Conservation (phyloP, 2,888 invertebrate species). For the Celastrina argiolus region DNA sequence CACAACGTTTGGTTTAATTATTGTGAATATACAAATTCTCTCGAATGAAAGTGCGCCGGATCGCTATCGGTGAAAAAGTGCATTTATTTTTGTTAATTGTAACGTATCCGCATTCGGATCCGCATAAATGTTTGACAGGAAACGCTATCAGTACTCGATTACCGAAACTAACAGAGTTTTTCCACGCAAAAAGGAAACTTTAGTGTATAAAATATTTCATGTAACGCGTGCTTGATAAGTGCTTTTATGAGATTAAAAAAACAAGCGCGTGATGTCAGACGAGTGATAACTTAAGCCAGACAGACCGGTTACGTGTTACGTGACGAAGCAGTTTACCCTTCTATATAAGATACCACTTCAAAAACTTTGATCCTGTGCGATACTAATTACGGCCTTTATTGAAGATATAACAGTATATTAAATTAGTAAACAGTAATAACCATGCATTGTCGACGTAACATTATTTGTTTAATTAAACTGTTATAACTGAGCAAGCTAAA, state of each 20-base stretch:
- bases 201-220: background rate
- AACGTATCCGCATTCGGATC: slow-evolving; percentile 12
- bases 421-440: background rate
- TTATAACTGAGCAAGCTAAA: slow-evolving; percentile 17
- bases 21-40: slow-evolving; percentile 15
- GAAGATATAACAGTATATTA: background rate
- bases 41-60: background rate
- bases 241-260: too few species aligned
- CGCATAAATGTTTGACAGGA: slow-evolving; percentile 19
- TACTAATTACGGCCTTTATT: too few species aligned
- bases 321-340: too few species aligned
- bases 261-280: too few species aligned
- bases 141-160: slow-evolving; percentile 15
- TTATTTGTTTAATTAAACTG: slow-evolving; percentile 15
- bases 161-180: slow-evolving; percentile 15
- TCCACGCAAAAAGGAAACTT: slow-evolving; percentile 7
- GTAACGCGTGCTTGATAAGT: too few species aligned
- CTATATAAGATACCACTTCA: too few species aligned
- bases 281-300: too few species aligned
- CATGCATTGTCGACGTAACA: background rate
- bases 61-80: slow-evolving; percentile 14
- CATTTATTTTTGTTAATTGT: slow-evolving; percentile 22
- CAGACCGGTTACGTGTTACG: too few species aligned
- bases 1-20: slow-evolving; percentile 5
- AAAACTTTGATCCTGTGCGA: too few species aligned